Conservation (phyloP, 1,140 invertebrate genomes). For the Steinernema khuongi region DNA sequence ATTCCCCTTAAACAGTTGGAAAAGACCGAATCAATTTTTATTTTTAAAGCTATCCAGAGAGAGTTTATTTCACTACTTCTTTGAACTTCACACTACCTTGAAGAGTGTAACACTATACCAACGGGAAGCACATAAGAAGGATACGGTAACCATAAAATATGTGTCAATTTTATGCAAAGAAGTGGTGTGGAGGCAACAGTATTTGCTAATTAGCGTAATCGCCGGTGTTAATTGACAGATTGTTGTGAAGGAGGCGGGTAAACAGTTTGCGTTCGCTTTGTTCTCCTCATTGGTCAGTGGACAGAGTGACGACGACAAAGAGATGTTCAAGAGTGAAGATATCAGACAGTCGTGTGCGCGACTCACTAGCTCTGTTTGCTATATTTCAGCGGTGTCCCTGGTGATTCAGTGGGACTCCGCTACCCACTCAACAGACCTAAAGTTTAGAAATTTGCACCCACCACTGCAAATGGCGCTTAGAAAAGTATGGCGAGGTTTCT, state of each 20-base stretch:
- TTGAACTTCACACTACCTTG: no score
- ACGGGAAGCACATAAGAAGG: no score
- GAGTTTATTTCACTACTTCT: no score
- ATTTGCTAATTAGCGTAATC: slow-evolving; percentile 13
- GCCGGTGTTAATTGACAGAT: slow-evolving; percentile 8
- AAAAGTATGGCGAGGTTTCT: no score
- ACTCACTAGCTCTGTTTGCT: not conserved
- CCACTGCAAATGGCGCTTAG: no score
- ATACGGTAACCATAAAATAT: no score
- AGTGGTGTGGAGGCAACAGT: not conserved
- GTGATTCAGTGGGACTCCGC: not conserved
- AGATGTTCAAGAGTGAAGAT: not conserved
- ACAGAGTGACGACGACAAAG: slow-evolving; percentile 13
- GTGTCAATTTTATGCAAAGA: not conserved
- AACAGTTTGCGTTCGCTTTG: slow-evolving; percentile 10
- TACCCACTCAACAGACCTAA: not conserved
- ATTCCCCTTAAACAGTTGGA: no score
- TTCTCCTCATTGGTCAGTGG: not conserved
- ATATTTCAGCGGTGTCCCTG: slow-evolving; percentile 6
- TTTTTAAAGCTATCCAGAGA: no score
- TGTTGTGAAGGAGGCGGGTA: not conserved
- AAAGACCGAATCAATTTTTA: no score
- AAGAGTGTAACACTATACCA: no score
- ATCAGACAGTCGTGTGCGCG: slow-evolving; percentile 1
- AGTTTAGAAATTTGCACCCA: not conserved